A percentile compares a stretch with the other conserved stretches of the same genome.
Conservation (phyloP, 2,888 invertebrate genomes). For the Cataglyphis rosenhaueri region DNA sequence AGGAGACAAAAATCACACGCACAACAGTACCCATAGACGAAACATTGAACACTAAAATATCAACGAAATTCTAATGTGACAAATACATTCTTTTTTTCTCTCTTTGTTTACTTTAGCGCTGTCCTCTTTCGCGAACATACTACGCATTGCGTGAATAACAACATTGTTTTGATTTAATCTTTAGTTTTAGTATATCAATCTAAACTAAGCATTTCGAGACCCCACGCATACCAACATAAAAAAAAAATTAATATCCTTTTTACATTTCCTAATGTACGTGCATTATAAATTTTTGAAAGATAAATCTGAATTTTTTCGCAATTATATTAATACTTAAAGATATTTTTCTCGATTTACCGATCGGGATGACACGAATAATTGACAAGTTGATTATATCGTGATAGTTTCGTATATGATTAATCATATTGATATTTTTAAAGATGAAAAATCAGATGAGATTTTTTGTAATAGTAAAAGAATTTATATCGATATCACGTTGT, state of each 20-base stretch:
- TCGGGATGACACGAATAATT: neutral
- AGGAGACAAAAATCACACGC: neutral
- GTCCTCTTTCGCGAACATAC: neutral
- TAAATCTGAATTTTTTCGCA: neutral
- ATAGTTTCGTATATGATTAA: conserved; percentile 49
- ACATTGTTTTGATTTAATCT: neutral
- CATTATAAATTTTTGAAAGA: neutral
- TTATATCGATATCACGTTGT: conserved; percentile 49
- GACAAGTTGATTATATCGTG: neutral
- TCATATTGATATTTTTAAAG: conserved; percentile 14
- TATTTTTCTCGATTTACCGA: conserved; percentile 13
- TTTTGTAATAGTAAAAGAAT: conserved; percentile 60
- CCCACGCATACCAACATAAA: neutral
- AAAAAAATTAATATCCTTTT: neutral
- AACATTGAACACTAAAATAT: neutral
- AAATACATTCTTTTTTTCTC: neutral
- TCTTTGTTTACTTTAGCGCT: neutral
- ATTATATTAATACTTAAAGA: neutral
- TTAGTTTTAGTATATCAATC: neutral
- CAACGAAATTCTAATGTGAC: neutral
- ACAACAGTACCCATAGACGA: neutral
- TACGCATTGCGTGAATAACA: neutral
- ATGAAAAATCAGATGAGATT: conserved; percentile 41
- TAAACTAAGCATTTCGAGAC: neutral
- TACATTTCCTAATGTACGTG: neutral